These are phyloP conservation scores for Tetramorium simillimum DNA, from an alignment of 1,140 invertebrate genomes.

Conservation along the genomic window DNA sequence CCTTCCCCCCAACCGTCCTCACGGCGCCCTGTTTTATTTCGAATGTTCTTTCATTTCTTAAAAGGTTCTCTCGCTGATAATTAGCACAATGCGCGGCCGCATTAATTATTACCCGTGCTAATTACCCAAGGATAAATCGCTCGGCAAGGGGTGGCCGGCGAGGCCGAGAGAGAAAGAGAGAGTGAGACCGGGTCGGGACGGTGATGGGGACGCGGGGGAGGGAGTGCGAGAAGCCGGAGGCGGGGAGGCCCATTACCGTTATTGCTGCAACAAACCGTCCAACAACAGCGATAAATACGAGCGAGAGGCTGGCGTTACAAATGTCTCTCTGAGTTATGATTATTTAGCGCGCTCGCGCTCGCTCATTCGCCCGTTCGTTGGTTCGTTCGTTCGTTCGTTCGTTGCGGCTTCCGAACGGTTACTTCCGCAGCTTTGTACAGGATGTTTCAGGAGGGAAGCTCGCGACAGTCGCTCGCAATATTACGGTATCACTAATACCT, in stretches of 20 bases:
- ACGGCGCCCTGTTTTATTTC: constrained; percentile 83
- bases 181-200: constrained; percentile 33
- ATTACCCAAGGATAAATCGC: constrained; percentile 86
- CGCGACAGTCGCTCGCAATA: background rate
- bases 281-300: constrained; percentile 85
- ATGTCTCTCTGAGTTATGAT: constrained; percentile 83
- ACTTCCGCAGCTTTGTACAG: constrained; percentile 46
- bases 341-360: constrained; percentile 77
- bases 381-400: constrained; percentile 60
- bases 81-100: constrained; percentile 86
- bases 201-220: constrained; percentile 34
- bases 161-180: constrained; percentile 32
- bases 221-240: constrained; percentile 52
- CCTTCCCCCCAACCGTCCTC: constrained; percentile 10
- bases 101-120: constrained; percentile 86
- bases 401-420: constrained; percentile 62
- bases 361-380: constrained; percentile 35
- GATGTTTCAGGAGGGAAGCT: background rate
- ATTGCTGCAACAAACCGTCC: constrained; percentile 85
- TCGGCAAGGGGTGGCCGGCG: constrained; percentile 74
- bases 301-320: constrained; percentile 81
- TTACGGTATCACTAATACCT: constrained; percentile 11
- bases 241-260: constrained; percentile 83
- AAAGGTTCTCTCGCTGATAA: constrained; percentile 86
- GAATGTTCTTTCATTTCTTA: constrained; percentile 87